A percentile compares a stretch with the other conserved stretches of the same genome.
These are phyloP conservation scores for Luehdorfia chinensis DNA, from an alignment of 1,140 invertebrate species.

Conservation along the genomic window DNA sequence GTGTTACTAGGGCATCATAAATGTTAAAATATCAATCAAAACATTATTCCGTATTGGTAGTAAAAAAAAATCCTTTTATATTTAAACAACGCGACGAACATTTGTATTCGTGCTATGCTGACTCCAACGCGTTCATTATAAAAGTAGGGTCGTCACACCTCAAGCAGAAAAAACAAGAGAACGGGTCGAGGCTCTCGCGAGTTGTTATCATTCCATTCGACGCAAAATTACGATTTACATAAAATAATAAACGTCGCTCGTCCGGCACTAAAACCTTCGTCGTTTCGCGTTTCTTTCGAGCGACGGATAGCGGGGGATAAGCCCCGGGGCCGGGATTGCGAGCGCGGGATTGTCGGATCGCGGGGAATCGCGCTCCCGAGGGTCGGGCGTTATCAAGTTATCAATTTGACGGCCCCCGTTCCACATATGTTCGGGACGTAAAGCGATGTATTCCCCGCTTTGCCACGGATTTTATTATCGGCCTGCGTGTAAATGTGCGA, in stretches of 20 bases:
- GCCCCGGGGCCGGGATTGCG: conserved; percentile 37
- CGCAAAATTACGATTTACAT: conserved; percentile 53
- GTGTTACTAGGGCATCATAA: too few species aligned
- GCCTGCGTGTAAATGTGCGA: conserved; percentile 3
- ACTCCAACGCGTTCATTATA: too few species aligned
- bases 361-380: too few species aligned
- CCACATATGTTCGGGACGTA: conserved; percentile 12
- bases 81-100: too few species aligned
- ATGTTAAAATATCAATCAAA: too few species aligned
- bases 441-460: conserved; percentile 13
- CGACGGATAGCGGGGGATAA: too few species aligned
- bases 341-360: too few species aligned
- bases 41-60: too few species aligned
- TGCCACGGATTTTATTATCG: conserved; percentile 18
- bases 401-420: conserved; percentile 48
- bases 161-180: conserved; percentile 17
- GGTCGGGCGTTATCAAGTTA: conserved; percentile 55
- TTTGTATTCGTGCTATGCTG: too few species aligned
- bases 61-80: too few species aligned
- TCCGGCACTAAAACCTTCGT: conserved; percentile 33
- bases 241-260: conserved; percentile 59
- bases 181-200: conserved; percentile 3
- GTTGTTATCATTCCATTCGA: conserved; percentile 56
- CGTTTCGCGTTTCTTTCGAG: conserved; percentile 17
- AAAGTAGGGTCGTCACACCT: conserved; percentile 12